Evolutionary conservation across 2,113 vertebrate genomes (phyloP), one percentile per base, ranked within the genome.

Genomic region (Pachypanchax playfairii): DNA sequence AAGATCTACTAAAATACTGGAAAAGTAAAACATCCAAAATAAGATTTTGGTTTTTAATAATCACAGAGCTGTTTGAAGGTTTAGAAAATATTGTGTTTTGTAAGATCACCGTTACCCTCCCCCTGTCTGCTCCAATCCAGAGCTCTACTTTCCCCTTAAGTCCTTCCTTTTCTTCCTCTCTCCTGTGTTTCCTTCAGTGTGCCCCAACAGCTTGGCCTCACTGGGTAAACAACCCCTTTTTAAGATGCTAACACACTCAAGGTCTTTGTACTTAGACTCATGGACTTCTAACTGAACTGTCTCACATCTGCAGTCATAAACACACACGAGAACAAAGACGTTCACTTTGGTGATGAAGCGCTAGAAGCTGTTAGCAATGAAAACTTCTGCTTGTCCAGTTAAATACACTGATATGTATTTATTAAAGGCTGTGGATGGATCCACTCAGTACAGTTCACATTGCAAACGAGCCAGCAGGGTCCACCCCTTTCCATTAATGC

Each of bases 81-180:
- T 73, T 39, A 17, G 17, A n/a, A 42, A 4, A 42, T 62, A 58
- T 73, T 63, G 53, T 59, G 62, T 51, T n/a, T 35, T 74, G 49
- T 56, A 41, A 31, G 31, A 51, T 65, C 58, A 44, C 44, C 36
- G 4, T 60, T 47, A 71, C 69, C 46, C 84, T 74, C 73, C 70
- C 75, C 78, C 64, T 67, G 29, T 51, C 54, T 77, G 42, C 73
- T 55, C 70, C 82, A 82, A 75, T 80, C 65, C 65, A 73, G 38
- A 73, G 70, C 43, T 56, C 47, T 33, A 49, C 36, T 55, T n/a
- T 52, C 39, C 38, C n/a, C 10, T 24, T 14, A 20, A 2, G 44
- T 33, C 20, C 2, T 18, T 18, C 33, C 20, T 42, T 22, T 17
- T 56, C 29, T 6, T 13, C 12, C 20, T 17, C 9, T 17, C 12